phyloP scores from a whole-genome alignment of 2,797 vertebrate species.

The Caiman crocodilus region DNA sequence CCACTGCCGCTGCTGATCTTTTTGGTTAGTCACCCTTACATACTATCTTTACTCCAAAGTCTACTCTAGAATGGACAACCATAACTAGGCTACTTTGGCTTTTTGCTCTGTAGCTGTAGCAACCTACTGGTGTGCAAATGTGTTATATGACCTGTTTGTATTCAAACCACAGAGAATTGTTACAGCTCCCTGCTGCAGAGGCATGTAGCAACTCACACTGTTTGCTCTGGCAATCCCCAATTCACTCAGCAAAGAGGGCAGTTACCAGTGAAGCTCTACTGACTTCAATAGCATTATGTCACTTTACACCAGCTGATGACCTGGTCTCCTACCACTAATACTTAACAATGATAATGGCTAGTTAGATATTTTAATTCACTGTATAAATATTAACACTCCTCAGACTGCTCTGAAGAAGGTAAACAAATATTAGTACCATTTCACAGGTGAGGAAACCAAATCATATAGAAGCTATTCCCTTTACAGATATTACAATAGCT shows the following conservation, averaged over 20 bases:
- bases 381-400: background rate
- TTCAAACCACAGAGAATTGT: background rate
- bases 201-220: background rate
- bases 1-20: too few species aligned
- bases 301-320: background rate
- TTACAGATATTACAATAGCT: too few species aligned
- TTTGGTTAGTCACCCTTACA: too few species aligned
- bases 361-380: background rate
- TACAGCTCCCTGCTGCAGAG: background rate
- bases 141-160: background rate
- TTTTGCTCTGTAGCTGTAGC: background rate
- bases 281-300: background rate
- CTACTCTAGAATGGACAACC: background rate
- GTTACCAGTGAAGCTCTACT: background rate
- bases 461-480: background rate
- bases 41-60: background rate
- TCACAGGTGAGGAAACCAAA: background rate
- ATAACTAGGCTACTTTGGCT: background rate
- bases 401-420: background rate
- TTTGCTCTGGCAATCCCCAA: background rate
- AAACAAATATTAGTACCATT: background rate
- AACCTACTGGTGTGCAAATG: background rate
- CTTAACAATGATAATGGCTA: background rate
- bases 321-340: background rate
- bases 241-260: background rate